A percentile compares a stretch with the other conserved stretches of the same genome.
Conservation (phyloP, 2,888 invertebrate genomes). For the Zootermopsis nevadensis region DNA sequence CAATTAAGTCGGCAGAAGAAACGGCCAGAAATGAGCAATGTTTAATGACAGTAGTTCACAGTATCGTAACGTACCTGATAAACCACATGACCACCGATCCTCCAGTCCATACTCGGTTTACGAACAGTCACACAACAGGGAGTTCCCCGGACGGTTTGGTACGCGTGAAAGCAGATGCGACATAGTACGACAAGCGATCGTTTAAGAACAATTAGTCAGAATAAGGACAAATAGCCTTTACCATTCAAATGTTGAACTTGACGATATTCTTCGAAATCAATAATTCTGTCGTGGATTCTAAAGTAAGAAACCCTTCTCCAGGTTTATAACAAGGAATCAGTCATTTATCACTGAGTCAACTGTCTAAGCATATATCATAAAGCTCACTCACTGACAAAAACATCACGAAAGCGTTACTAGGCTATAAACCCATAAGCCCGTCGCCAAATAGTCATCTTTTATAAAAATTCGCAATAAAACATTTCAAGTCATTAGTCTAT, state of each 20-base stretch:
- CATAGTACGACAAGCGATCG: not conserved
- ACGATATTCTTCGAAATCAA: not conserved
- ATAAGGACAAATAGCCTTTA: slow-evolving; percentile 14
- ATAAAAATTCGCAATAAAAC: no score
- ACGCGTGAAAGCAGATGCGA: not conserved
- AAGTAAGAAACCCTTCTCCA: not conserved
- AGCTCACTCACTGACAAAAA: not conserved
- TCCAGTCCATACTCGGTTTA: slow-evolving; percentile 37
- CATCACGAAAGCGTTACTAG: no score
- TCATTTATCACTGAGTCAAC: not conserved
- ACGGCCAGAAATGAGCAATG: no score
- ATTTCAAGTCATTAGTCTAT: no score
- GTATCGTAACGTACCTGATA: slow-evolving; percentile 29
- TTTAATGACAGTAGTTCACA: not conserved
- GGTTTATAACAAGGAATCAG: not conserved
- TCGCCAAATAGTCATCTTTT: no score
- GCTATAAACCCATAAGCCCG: no score
- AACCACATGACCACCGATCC: slow-evolving; percentile 38
- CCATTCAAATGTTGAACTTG: slow-evolving; percentile 12
- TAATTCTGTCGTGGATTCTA: not conserved
- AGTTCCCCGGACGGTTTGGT: not conserved
- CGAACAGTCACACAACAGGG: slow-evolving; percentile 1
- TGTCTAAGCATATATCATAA: not conserved
- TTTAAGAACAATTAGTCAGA: not conserved
- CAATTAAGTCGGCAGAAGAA: no score